Conservation (phyloP, 2,888 invertebrate genomes). For the Andrena haemorrhoa region DNA sequence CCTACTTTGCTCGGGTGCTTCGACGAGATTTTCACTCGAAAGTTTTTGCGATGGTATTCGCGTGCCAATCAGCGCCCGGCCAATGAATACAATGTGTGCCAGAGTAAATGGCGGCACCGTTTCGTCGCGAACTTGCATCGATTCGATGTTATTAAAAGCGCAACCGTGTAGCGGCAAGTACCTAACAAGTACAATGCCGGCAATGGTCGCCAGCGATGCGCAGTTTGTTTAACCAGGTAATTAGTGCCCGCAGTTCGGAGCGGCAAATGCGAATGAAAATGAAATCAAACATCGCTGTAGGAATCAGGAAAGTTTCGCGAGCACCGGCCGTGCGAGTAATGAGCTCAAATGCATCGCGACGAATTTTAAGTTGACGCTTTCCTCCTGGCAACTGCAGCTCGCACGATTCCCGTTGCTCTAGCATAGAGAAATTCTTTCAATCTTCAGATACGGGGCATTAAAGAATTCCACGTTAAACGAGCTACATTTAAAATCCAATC, state of each 20-base stretch:
- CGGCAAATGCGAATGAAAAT: slow-evolving; percentile 27
- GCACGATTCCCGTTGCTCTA: too few species aligned
- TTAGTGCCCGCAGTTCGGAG: slow-evolving; percentile 35
- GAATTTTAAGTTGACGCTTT: slow-evolving; percentile 30
- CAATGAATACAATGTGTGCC: background rate
- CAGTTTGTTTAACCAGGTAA: slow-evolving; percentile 41
- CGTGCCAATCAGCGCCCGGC: background rate
- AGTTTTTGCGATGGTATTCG: background rate
- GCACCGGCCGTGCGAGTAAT: slow-evolving; percentile 20
- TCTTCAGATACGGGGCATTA: too few species aligned
- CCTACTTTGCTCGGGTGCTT: background rate
- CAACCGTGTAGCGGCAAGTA: background rate
- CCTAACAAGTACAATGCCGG: background rate
- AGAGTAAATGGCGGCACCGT: background rate
- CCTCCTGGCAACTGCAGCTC: background rate
- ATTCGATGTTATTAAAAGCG: slow-evolving; percentile 37
- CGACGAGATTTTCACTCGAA: background rate
- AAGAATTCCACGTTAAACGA: too few species aligned
- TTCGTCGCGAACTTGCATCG: slow-evolving; percentile 14
- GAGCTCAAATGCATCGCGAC: slow-evolving; percentile 27
- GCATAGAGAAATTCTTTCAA: too few species aligned
- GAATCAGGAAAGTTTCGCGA: slow-evolving; percentile 38
- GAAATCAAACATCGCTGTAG: slow-evolving; percentile 38
- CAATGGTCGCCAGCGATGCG: slow-evolving; percentile 1
- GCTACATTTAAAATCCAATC: background rate